Conservation (phyloP, 64 coral and sea anemone genomes). For the Hydrozoanthus tunicans region DNA sequence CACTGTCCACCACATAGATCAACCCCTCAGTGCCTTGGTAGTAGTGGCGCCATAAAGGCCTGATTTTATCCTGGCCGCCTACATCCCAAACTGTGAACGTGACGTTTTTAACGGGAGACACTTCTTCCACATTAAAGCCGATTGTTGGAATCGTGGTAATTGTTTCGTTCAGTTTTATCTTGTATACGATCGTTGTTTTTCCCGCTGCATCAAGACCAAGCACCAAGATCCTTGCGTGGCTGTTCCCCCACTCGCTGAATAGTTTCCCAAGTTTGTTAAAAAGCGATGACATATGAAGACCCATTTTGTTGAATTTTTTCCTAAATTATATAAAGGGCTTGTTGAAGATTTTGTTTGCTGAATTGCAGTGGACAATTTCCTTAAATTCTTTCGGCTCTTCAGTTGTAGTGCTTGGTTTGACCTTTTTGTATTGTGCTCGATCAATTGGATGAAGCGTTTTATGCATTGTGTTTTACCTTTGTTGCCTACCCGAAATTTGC, state of each 20-base stretch:
- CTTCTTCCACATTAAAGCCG: slow-evolving; percentile 93
- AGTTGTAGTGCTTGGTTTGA: background rate
- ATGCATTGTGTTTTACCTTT: background rate
- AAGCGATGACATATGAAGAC: slow-evolving; percentile 42
- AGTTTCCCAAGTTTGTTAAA: slow-evolving; percentile 38
- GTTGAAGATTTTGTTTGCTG: background rate
- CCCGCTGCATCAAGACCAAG: slow-evolving; percentile 92
- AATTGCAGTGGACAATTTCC: background rate
- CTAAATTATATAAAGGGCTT: background rate
- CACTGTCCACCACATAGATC: slow-evolving; percentile 86
- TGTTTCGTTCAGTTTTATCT: slow-evolving; percentile 90
- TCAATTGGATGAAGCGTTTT: background rate
- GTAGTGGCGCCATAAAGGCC: slow-evolving; percentile 85
- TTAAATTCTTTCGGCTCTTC: background rate
- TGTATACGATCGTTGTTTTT: slow-evolving; percentile 93
- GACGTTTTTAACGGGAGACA: slow-evolving; percentile 78
- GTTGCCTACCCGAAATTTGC: slow-evolving; percentile 9
- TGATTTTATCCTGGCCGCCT: slow-evolving; percentile 88
- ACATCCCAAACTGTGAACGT: slow-evolving; percentile 91
- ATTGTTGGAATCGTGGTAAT: slow-evolving; percentile 91
- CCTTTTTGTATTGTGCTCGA: background rate
- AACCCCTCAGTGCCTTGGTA: slow-evolving; percentile 86
- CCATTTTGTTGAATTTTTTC: slow-evolving; percentile 3
- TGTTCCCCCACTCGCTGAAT: slow-evolving; percentile 58
- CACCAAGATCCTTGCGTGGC: slow-evolving; percentile 82